These are phyloP conservation scores for Hycleus phaleratus DNA, from an alignment of 1,140 invertebrate genomes.

Conservation along the genomic window DNA sequence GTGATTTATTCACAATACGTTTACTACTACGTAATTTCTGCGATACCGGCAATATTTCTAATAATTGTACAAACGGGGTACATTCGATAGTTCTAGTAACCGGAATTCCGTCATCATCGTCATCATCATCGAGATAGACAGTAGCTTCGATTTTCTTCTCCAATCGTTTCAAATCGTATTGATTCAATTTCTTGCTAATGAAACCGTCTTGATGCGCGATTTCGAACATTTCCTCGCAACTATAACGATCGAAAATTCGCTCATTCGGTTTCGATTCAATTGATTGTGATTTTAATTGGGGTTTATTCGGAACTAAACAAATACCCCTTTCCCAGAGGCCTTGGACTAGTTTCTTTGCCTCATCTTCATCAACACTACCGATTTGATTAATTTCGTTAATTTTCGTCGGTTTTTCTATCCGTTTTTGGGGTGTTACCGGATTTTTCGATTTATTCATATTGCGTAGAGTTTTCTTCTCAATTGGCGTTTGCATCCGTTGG, in stretches of 20 bases:
- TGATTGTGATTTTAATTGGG: not conserved
- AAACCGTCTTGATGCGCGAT: constrained; percentile 1
- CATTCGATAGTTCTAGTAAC: constrained; percentile 2
- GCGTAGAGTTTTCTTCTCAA: not conserved
- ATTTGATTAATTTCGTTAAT: not conserved
- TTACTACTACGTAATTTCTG: not conserved
- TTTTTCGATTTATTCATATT: not conserved
- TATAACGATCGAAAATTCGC: constrained; percentile 4
- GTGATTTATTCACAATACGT: no score
- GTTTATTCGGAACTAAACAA: constrained; percentile 22
- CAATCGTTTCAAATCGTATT: constrained; percentile 12
- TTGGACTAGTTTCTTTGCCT: constrained; percentile 12
- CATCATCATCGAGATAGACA: not conserved
- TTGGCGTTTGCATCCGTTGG: constrained; percentile 14
- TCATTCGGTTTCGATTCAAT: not conserved
- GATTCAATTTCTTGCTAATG: constrained; percentile 4
- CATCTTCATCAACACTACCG: not conserved
- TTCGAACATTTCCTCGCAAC: not conserved
- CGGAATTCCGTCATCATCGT: not conserved
- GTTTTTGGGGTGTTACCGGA: not conserved
- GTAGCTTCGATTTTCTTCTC: constrained; percentile 2
- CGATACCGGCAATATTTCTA: not conserved
- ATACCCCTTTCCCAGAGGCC: constrained; percentile 21
- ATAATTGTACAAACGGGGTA: not conserved
- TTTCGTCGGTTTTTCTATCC: not conserved